Evolutionary conservation across 2,888 invertebrate genomes (phyloP).

Genomic region (Agrilus cyanescens): DNA sequence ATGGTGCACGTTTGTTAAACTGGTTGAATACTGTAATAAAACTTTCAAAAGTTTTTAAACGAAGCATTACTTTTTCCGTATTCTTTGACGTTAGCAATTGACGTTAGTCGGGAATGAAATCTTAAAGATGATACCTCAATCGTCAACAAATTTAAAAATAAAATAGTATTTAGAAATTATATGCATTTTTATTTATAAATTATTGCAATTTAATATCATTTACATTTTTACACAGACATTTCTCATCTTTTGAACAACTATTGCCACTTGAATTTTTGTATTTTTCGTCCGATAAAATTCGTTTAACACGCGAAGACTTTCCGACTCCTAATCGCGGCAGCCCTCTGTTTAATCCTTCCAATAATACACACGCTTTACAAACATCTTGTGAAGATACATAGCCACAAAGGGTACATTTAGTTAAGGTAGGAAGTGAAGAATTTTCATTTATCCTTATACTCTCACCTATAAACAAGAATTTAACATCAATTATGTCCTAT

Average conservation of each 20-base stretch:
- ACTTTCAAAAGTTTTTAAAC: no score
- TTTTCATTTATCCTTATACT: slow-evolving; percentile 70
- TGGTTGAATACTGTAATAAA: no score
- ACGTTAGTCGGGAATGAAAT: no score
- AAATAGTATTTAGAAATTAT: no score
- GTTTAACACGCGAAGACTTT: slow-evolving; percentile 70
- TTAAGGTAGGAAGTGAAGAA: slow-evolving; percentile 69
- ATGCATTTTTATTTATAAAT: no score
- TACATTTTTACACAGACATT: not conserved
- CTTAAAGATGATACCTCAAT: no score
- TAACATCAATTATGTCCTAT: no score
- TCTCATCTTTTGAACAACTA: not conserved
- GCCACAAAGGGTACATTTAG: slow-evolving; percentile 73
- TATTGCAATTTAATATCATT: no score
- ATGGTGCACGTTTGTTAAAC: no score
- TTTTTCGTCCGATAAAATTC: slow-evolving; percentile 42
- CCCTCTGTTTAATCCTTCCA: slow-evolving; percentile 92
- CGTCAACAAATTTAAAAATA: no score
- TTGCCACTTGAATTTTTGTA: slow-evolving; percentile 6
- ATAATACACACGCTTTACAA: slow-evolving; percentile 91
- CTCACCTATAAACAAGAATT: slow-evolving; percentile 51
- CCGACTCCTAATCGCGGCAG: slow-evolving; percentile 84
- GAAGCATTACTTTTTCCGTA: no score
- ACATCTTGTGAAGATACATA: slow-evolving; percentile 86
- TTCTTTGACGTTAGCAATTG: no score